A percentile compares a stretch with the other conserved stretches of the same genome.
phyloP scores from a whole-genome alignment of 2,113 vertebrate species.

The Chrysochloris asiatica region DNA sequence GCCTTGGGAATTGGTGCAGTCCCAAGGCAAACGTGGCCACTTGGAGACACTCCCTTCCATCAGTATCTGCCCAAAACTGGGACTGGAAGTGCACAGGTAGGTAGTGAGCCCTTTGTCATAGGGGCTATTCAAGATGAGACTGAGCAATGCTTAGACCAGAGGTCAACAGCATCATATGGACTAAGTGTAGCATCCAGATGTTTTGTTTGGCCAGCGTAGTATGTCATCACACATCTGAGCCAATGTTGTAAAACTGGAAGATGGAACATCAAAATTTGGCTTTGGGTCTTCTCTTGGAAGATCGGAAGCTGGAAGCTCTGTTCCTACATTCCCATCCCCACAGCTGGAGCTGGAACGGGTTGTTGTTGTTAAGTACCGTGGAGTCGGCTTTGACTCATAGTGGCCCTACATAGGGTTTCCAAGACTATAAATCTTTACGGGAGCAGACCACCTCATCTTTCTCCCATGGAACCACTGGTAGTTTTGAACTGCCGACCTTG shows the following conservation, averaged over 20 bases:
- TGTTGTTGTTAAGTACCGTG: too few relatives aligned
- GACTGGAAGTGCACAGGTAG: neutral
- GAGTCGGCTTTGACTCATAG: too few relatives aligned
- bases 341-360: neutral
- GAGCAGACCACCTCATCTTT: too few relatives aligned
- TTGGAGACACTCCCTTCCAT: neutral
- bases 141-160: slow-evolving; percentile 3
- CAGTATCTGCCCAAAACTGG: neutral
- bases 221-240: neutral
- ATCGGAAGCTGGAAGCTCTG: neutral
- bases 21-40: neutral
- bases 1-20: slow-evolving; percentile 33
- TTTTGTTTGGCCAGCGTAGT: neutral
- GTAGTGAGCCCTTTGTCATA: neutral
- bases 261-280: neutral
- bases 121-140: neutral
- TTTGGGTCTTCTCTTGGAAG: slow-evolving; percentile 23
- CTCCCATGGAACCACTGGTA: too few relatives aligned
- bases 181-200: neutral
- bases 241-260: slow-evolving; percentile 14
- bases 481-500: too few relatives aligned
- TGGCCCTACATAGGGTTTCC: too few relatives aligned
- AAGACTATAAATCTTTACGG: too few relatives aligned
- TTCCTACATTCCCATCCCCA: fast-evolving
- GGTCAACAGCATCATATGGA: neutral